Conservation (phyloP, 2,113 vertebrate species). For the Oenanthe oenanthe region DNA sequence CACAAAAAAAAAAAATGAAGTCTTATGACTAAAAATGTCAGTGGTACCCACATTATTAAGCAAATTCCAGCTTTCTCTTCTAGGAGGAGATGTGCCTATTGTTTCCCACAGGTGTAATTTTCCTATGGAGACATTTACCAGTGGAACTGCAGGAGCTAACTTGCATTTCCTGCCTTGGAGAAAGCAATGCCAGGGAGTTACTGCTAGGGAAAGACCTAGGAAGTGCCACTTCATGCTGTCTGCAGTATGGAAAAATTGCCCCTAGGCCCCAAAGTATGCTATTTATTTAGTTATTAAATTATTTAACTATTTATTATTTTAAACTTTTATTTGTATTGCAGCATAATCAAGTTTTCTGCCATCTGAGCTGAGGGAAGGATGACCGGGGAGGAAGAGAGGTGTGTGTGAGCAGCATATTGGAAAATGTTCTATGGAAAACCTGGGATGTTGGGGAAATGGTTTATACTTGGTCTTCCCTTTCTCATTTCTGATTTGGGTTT, state of each 20-base stretch:
- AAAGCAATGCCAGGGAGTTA: background rate
- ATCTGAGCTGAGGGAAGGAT: background rate
- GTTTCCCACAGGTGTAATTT: background rate
- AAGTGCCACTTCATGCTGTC: background rate
- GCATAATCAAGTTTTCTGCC: background rate
- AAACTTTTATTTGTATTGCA: background rate
- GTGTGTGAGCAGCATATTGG: accelerated
- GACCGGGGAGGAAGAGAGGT: background rate
- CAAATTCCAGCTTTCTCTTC: background rate
- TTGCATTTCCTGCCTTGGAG: background rate
- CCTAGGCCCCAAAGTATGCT: background rate
- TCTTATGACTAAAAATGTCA: background rate
- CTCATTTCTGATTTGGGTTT: background rate
- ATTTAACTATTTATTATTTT: background rate
- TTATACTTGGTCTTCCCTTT: background rate
- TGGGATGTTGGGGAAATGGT: background rate
- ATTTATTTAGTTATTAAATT: background rate
- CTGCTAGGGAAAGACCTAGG: background rate
- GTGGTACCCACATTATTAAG: background rate
- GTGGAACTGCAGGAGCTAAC: background rate
- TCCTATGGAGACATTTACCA: background rate
- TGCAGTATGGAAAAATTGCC: background rate
- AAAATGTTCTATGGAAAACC: background rate
- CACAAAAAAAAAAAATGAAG: background rate
- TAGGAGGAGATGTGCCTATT: background rate